phyloP scores from a whole-genome alignment of 2,797 vertebrate genomes.

The Eleutherodactylus coqui region DNA sequence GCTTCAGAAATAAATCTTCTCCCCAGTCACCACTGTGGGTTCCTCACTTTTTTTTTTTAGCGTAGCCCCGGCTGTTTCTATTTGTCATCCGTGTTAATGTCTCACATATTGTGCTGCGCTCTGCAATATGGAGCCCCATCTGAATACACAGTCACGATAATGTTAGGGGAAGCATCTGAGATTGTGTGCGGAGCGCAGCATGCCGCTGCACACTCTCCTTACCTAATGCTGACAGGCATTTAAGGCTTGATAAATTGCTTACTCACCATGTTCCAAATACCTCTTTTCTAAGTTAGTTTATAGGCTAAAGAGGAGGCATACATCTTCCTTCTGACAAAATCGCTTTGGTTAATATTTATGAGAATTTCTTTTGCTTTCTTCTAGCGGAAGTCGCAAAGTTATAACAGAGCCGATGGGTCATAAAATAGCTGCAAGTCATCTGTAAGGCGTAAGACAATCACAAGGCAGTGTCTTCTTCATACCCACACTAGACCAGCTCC shows the following conservation, averaged over 20 bases:
- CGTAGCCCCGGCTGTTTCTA: conserved; percentile 42
- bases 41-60: conserved; percentile 26
- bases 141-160: conserved; percentile 49
- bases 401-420: neutral
- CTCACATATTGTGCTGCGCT: conserved; percentile 58
- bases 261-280: conserved; percentile 58
- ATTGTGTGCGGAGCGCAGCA: conserved; percentile 26
- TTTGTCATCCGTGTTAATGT: conserved; percentile 52
- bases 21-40: conserved; percentile 21
- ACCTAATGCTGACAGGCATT: conserved; percentile 58
- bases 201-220: conserved; percentile 27
- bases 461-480: neutral
- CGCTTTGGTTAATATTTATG: conserved; percentile 52
- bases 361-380: conserved; percentile 28
- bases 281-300: conserved; percentile 61
- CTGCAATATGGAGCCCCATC: conserved; percentile 56
- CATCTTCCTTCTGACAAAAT: conserved; percentile 54
- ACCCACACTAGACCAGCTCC: no score
- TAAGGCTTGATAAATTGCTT: conserved; percentile 60
- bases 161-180: conserved; percentile 40
- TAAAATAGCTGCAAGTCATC: neutral
- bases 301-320: conserved; percentile 57
- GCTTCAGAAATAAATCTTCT: conserved; percentile 47
- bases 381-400: neutral
- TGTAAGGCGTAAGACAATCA: neutral